Conservation (phyloP, 1,140 invertebrate genomes). For the Geopemphigus sp. region DNA sequence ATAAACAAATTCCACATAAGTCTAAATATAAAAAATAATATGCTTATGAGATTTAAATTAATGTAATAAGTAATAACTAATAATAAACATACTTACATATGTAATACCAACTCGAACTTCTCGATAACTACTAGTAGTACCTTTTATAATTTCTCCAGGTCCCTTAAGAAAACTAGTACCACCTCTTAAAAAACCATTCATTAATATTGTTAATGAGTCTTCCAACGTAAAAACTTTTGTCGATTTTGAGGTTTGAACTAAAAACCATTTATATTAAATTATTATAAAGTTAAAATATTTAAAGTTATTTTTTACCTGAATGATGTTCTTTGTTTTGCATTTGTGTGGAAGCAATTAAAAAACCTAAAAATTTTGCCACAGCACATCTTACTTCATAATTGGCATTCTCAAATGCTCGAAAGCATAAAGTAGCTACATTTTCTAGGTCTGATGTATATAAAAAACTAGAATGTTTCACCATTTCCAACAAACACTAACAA, state of each 20-base stretch:
- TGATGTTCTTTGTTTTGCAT: conserved; percentile 53
- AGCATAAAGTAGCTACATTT: conserved; percentile 82
- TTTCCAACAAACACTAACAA: conserved; percentile 76
- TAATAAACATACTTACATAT: conserved; percentile 66
- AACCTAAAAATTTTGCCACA: conserved; percentile 86
- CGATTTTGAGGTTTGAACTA: conserved; percentile 54
- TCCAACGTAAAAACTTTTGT: conserved; percentile 75
- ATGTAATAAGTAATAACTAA: conserved; percentile 38
- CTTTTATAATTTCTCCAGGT: conserved; percentile 93
- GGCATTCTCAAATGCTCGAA: conserved; percentile 87
- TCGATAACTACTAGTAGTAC: conserved; percentile 83
- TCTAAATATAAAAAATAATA: conserved; percentile 61
- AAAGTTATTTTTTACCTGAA: conserved; percentile 15
- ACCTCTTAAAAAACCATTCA: conserved; percentile 91
- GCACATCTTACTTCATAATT: conserved; percentile 92
- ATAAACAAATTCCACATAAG: conserved; percentile 91
- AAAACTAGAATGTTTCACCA: conserved; percentile 85
- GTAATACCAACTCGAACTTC: conserved; percentile 95
- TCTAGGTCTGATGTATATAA: conserved; percentile 88
- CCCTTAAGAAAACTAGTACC: conserved; percentile 94
- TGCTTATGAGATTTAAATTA: conserved; percentile 12
- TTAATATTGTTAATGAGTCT: conserved; percentile 86
- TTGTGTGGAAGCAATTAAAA: conserved; percentile 77
- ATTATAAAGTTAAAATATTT: background rate
- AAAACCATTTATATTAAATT: background rate